Conservation (phyloP, 2,888 invertebrate species). For the Phrixothrix hirtus region DNA sequence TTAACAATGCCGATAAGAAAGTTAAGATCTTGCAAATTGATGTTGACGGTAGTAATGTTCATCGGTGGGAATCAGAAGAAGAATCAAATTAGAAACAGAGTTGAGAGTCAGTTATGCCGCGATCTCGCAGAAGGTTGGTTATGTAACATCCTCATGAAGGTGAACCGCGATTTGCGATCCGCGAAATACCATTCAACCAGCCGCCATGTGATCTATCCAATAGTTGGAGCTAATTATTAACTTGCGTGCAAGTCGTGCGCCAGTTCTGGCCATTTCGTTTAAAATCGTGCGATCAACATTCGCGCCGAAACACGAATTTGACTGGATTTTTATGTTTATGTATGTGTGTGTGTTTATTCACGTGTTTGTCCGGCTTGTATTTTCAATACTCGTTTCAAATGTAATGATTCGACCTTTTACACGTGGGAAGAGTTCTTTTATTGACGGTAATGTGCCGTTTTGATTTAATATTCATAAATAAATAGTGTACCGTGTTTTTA, state of each 20-base stretch:
- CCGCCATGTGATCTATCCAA: constrained; percentile 3
- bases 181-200: constrained; percentile 5
- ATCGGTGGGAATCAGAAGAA: constrained; percentile 30
- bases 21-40: too few species aligned
- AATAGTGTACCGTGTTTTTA: background rate
- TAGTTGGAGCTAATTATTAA: constrained; percentile 8
- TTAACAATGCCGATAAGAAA: too few species aligned
- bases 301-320: constrained; percentile 31
- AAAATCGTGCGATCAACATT: constrained; percentile 21
- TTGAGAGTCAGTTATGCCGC: constrained; percentile 33
- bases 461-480: constrained; percentile 1
- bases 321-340: constrained; percentile 28
- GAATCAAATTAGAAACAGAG: constrained; percentile 33
- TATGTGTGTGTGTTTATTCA: constrained; percentile 31
- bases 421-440: constrained; percentile 25
- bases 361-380: constrained; percentile 34
- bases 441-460: constrained; percentile 3
- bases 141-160: constrained; percentile 13
- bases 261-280: constrained; percentile 7
- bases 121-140: constrained; percentile 30
- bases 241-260: constrained; percentile 25
- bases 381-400: constrained; percentile 23
- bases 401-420: constrained; percentile 16
- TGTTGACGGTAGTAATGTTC: constrained; percentile 12
- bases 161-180: background rate